Evolutionary conservation across 2,888 invertebrate genomes (phyloP).

Genomic region (Pandemis corylana): DNA sequence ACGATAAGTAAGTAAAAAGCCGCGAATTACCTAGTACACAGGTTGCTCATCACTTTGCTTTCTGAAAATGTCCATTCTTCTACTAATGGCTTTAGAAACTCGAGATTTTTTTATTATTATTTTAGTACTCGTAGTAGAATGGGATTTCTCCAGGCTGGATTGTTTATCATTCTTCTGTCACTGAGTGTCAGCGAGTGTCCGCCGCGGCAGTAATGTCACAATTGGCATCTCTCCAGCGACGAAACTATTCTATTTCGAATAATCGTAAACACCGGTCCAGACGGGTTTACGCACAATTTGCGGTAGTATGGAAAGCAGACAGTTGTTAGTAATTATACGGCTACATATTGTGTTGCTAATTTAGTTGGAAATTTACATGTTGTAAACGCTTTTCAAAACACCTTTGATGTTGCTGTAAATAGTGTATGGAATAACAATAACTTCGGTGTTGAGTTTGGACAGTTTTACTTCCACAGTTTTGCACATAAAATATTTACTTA

Average conservation of each 20-base stretch:
- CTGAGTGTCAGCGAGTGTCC: constrained; percentile 13
- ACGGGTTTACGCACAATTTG: constrained; percentile 35
- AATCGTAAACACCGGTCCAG: constrained; percentile 34
- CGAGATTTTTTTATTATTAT: neutral
- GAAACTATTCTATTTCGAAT: constrained; percentile 38
- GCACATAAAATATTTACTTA: neutral
- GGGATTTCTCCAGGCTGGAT: constrained; percentile 3
- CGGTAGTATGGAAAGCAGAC: constrained; percentile 23
- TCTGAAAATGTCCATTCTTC: too few relatives aligned
- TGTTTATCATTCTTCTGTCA: constrained; percentile 1
- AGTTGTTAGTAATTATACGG: constrained; percentile 24
- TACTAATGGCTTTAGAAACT: neutral
- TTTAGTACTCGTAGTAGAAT: too few relatives aligned
- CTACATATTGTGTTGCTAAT: constrained; percentile 27
- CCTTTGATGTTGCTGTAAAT: constrained; percentile 26
- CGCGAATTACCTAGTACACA: too few relatives aligned
- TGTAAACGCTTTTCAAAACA: constrained; percentile 20
- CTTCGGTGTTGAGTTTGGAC: neutral
- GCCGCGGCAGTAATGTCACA: constrained; percentile 22
- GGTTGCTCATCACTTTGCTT: too few relatives aligned
- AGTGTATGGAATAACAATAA: constrained; percentile 7
- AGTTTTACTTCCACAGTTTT: neutral
- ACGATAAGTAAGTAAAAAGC: too few relatives aligned
- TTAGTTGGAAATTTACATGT: constrained; percentile 21
- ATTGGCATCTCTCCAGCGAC: constrained; percentile 33